Evolutionary conservation across 2,888 invertebrate genomes (phyloP).

Genomic region (Drosophila limbata): DNA sequence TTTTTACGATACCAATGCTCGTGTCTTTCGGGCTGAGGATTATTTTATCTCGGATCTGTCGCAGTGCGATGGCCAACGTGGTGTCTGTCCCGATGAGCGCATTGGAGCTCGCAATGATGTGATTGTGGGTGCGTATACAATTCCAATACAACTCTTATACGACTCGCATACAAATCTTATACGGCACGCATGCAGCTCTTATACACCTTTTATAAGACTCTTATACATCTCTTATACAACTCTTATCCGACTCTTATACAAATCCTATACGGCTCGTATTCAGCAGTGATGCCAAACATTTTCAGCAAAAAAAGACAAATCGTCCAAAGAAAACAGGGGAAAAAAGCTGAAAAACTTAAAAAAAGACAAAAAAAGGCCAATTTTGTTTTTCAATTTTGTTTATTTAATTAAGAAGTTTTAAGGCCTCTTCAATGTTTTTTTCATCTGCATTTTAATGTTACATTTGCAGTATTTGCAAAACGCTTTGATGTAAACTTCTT

Average conservation of each 20-base stretch:
- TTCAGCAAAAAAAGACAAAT: no score
- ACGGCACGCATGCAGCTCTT: background rate
- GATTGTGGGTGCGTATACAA: conserved; percentile 86
- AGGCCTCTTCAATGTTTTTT: no score
- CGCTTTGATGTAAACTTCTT: no score
- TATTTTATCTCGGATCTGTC: conserved; percentile 93
- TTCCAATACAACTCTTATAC: background rate
- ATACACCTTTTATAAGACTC: background rate
- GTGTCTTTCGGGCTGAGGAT: conserved; percentile 91
- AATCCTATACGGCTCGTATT: background rate
- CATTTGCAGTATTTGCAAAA: no score
- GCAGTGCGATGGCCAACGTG: conserved; percentile 92
- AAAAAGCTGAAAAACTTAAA: no score
- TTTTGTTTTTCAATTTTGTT: no score
- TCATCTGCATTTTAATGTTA: no score
- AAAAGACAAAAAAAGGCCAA: no score
- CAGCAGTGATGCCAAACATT: no score
- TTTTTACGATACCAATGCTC: conserved; percentile 88
- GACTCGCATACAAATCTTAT: background rate
- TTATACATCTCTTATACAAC: background rate
- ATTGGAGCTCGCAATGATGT: conserved; percentile 93
- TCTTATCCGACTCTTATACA: background rate
- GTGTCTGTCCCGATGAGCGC: conserved; percentile 94
- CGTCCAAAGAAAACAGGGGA: no score
- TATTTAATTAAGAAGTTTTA: no score